A percentile compares a stretch with the other conserved stretches of the same genome.
Evolutionary conservation across 2,113 vertebrate genomes (phyloP).

Genomic region (Gasterosteus nipponicus): DNA sequence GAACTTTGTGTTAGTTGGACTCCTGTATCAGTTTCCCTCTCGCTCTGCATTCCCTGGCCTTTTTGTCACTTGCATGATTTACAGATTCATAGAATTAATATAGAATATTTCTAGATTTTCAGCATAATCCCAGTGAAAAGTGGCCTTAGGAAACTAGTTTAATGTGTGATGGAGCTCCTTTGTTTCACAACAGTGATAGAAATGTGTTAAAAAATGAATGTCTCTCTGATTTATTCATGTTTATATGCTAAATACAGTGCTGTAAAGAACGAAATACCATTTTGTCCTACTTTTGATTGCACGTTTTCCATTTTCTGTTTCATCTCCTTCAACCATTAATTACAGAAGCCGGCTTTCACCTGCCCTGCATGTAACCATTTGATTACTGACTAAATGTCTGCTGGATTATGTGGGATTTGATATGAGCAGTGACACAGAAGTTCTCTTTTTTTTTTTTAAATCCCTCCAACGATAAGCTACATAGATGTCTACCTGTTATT

Average conservation of each 20-base stretch:
- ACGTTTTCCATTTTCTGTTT: conserved; percentile 19
- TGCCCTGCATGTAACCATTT: conserved; percentile 46
- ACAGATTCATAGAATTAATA: background rate
- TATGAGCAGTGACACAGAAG: conserved; percentile 56
- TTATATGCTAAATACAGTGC: conserved; percentile 1
- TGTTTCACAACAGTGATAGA: background rate
- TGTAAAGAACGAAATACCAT: conserved; percentile 7
- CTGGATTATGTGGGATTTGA: conserved; percentile 71
- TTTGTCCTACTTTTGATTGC: conserved; percentile 11
- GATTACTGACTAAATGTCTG: conserved; percentile 65
- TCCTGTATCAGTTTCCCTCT: background rate
- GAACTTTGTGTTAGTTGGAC: background rate
- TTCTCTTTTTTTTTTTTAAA: conserved; percentile 59
- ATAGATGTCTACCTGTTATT: conserved; percentile 58
- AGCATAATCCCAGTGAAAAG: background rate
- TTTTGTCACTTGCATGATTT: background rate
- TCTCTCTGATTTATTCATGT: conserved; percentile 19
- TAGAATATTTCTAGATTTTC: background rate
- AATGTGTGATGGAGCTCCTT: conserved; percentile 11
- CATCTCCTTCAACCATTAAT: conserved; percentile 45
- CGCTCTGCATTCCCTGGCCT: too few relatives aligned
- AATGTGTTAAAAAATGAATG: conserved; percentile 15
- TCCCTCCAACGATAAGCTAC: conserved; percentile 52
- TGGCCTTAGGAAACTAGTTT: background rate
- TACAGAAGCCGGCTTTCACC: conserved; percentile 44